These are phyloP conservation scores for Oreocharis arfaki DNA, from an alignment of 2,113 vertebrate species.

Conservation along the genomic window DNA sequence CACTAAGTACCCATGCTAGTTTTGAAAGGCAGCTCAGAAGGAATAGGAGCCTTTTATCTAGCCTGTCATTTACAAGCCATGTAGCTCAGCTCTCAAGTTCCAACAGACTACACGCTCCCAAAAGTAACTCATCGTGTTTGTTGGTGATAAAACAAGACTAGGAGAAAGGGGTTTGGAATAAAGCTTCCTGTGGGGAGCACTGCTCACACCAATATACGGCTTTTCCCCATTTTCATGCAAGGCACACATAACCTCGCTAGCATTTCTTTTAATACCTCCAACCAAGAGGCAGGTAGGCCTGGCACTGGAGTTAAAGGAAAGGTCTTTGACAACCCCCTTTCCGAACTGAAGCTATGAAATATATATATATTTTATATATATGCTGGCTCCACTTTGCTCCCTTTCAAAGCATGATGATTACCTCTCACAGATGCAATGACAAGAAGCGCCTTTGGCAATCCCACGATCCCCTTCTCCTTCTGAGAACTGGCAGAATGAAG, in stretches of 20 bases:
- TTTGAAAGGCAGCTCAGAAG: background rate
- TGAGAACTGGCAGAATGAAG: constrained; percentile 41
- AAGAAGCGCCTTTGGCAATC: constrained; percentile 46
- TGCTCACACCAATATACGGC: background rate
- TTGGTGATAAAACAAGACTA: background rate
- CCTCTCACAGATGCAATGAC: constrained; percentile 32
- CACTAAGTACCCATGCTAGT: background rate
- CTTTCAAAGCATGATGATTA: constrained; percentile 48
- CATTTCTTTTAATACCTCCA: background rate
- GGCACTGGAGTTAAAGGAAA: background rate
- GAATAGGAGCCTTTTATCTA: background rate
- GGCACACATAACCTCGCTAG: background rate
- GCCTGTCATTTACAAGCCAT: background rate
- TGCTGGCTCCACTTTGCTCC: background rate
- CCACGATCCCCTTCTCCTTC: constrained; percentile 43
- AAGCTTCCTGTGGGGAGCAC: background rate
- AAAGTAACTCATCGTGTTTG: accelerated
- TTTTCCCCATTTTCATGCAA: background rate
- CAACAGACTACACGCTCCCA: background rate
- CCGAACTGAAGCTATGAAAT: background rate
- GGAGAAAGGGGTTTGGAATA: background rate
- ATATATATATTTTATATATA: background rate
- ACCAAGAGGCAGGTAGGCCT: background rate
- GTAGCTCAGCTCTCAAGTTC: background rate
- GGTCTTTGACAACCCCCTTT: background rate